These are phyloP conservation scores for Andrena praecox DNA, from an alignment of 2,888 invertebrate genomes.

Conservation along the genomic window DNA sequence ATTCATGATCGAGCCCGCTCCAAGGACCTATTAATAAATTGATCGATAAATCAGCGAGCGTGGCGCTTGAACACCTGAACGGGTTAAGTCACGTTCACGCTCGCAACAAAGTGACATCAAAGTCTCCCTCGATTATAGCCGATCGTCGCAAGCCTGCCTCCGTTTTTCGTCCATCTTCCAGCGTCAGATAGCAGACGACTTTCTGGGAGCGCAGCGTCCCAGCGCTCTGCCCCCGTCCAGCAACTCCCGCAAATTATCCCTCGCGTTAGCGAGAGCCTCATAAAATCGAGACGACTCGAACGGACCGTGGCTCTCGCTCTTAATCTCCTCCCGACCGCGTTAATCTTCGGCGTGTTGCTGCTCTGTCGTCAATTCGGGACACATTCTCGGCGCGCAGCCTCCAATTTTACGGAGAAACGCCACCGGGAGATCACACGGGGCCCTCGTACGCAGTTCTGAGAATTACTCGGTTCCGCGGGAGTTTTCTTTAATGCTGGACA, in stretches of 20 bases:
- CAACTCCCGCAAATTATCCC: constrained; percentile 13
- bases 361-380: constrained; percentile 20
- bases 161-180: background rate
- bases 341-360: background rate
- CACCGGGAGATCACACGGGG: constrained; percentile 6
- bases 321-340: constrained; percentile 17
- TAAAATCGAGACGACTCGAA: constrained; percentile 1
- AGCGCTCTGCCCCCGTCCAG: background rate
- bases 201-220: background rate
- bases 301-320: constrained; percentile 10
- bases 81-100: constrained; percentile 23
- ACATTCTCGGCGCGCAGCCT: constrained; percentile 9
- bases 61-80: constrained; percentile 50
- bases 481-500: background rate
- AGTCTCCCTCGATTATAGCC: constrained; percentile 4
- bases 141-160: background rate
- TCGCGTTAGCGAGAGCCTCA: background rate
- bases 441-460: background rate
- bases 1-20: constrained; percentile 68
- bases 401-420: constrained; percentile 17
- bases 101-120: constrained; percentile 7
- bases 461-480: constrained; percentile 16
- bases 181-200: background rate
- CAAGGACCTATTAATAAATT: constrained; percentile 69
- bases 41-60: constrained; percentile 68